These are phyloP conservation scores for Gobio gobio DNA, from an alignment of 2,113 vertebrate genomes.

Conservation along the genomic window DNA sequence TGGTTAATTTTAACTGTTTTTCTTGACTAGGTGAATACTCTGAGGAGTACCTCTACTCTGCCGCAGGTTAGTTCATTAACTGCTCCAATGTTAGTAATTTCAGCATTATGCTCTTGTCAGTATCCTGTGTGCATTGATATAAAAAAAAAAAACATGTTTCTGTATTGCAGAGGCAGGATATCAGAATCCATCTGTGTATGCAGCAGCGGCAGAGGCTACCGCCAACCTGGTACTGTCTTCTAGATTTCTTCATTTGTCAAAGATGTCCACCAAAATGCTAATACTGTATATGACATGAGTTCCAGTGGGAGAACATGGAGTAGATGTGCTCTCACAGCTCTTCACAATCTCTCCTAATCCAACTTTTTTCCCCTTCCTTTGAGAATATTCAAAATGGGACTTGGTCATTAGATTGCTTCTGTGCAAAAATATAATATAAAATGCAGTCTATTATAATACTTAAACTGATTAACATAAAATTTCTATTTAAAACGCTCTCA, in stretches of 20 bases:
- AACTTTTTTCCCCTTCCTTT: background rate
- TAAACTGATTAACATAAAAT: too few species aligned
- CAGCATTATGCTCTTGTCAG: background rate
- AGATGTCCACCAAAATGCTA: background rate
- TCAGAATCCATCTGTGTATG: slow-evolving; percentile 80
- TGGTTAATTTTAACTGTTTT: background rate
- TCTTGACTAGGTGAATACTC: slow-evolving; percentile 78
- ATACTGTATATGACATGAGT: background rate
- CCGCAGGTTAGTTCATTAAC: slow-evolving; percentile 77
- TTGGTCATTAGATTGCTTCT: background rate
- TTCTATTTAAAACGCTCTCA: too few species aligned
- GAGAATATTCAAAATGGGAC: background rate
- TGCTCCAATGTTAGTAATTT: background rate
- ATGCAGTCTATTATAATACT: too few species aligned
- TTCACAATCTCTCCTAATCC: background rate
- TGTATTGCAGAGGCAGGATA: slow-evolving; percentile 67
- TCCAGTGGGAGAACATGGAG: background rate
- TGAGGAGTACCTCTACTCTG: slow-evolving; percentile 82
- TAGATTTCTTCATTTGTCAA: background rate
- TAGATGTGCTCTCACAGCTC: background rate
- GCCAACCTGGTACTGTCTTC: slow-evolving; percentile 79
- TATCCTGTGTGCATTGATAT: background rate
- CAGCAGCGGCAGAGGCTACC: slow-evolving; percentile 77
- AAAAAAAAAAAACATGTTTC: background rate
- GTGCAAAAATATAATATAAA: too few species aligned